Conservation (phyloP, 2,888 invertebrate genomes). For the Apamea anceps region DNA sequence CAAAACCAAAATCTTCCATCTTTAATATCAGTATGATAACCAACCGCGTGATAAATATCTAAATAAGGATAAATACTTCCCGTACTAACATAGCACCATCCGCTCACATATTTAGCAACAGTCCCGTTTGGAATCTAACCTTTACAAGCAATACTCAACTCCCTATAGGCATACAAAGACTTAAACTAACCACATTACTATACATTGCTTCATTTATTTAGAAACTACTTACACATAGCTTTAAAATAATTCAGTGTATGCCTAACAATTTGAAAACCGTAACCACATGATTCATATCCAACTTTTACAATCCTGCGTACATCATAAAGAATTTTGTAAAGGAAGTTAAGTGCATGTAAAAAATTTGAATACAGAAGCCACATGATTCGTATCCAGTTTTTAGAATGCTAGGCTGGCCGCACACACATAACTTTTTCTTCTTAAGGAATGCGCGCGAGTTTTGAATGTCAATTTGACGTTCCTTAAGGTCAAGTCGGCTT, state of each 20-base stretch:
- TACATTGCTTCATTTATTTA: constrained; percentile 5
- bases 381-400: constrained; percentile 50
- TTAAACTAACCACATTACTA: background rate
- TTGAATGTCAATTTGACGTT: constrained; percentile 78
- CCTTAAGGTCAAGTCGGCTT: constrained; percentile 70
- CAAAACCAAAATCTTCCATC: too few species aligned
- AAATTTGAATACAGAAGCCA: constrained; percentile 34
- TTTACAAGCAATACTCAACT: constrained; percentile 34
- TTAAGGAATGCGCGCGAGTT: constrained; percentile 77
- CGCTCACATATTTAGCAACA: constrained; percentile 54
- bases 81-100: constrained; percentile 37
- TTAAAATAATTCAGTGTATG: background rate
- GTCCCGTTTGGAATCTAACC: constrained; percentile 54
- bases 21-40: constrained; percentile 10
- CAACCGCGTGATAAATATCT: constrained; percentile 14
- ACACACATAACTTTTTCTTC: constrained; percentile 62
- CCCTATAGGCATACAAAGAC: constrained; percentile 19
- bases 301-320: constrained; percentile 52
- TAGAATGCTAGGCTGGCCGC: constrained; percentile 52
- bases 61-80: constrained; percentile 47
- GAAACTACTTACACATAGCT: background rate
- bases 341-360: background rate
- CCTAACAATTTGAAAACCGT: constrained; percentile 29
- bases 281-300: constrained; percentile 46
- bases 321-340: background rate